Base-by-base conservation (phyloP, 1,140 invertebrate genomes). In the Ctenoplectra terminalis region DNA sequence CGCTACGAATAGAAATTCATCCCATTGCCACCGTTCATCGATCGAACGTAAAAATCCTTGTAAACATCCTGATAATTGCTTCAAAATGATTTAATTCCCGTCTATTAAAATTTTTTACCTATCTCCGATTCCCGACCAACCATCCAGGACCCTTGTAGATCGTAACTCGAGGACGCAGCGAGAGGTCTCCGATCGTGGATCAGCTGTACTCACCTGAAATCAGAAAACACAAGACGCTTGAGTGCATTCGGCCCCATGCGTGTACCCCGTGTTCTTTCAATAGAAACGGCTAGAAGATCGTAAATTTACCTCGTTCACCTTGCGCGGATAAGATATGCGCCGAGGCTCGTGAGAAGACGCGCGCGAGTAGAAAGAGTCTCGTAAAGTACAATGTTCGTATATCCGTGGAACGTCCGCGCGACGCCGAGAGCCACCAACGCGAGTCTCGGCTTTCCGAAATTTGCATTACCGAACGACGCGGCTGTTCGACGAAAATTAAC, bases 261-360 rank as follows among this genome's bases (percentile, higher is more conserved):
- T 76, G 52, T 58, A 77, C 20, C 50, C 61, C 43, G 60, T 46
- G 66, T 52, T 58, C 70, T 31, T 84, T 86, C 67, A 82, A 86
- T 70, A 66, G 73, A 70, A 48, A 71, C 48, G 56, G 60, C 76
- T 64, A 87, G 84, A 58, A 61, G 76, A 67, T 58, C 72, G 81
- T 87, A 87, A 87, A 87, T 87, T 87, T 84, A 77, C 61, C 82
- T 81, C 61, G 86, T 87, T 87, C 76, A 87, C 82, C 72, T 87
- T 87, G 85, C 74, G 40, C 58, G 86, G 73, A 87, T 87, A 86
- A 87, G 85, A 87, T 87, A 87, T 66, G 72, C 61, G 86, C 61
- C 82, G 60, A n/a, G 63, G 37, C 34, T 54, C 76, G 78, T 84
- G 66, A 86, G 82, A 75, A 81, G 69, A 81, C 77, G 50, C 54